Base-by-base conservation (phyloP, 2,113 vertebrate species). In the Pterocles burchelli region DNA sequence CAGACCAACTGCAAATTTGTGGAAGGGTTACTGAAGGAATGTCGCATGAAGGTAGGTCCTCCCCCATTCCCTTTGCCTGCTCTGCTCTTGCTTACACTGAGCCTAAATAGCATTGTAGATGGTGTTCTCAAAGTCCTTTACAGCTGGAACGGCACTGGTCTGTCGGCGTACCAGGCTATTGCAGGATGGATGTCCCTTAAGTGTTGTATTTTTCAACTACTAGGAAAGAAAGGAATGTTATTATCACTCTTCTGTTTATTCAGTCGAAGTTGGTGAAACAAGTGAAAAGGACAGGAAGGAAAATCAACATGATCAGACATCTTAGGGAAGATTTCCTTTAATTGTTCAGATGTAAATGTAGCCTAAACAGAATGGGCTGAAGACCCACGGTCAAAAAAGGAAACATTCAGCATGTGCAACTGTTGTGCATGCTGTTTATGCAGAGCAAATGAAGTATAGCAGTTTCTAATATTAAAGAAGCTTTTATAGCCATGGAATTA, bases 1-100 rank as follows among this genome's bases (percentile, higher is more conserved):
- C 98, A 99, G 89, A 99, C 99, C 89, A 99, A 99, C 97, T 98
- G 98, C 41, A 99, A 99, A 95, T 99, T 99, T 88, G 99, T 99
- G 20, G 98, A 99, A 96, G 99, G 99, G 43, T 96, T 99, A 78
- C 97, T 99, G 90, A 99, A 99, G 86, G 99, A 99, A 98, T 99
- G 99, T 96, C 99, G 99, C 76, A 98, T 99, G 97, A 99, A 99
- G 99, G 99, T 99, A 95, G 36, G 61, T 87, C 29, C 20, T 57
- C 26, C 20, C 13, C 33, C 9, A 41, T 17, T 45, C 41, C 28
- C 5, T 1, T 45, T 11, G 3, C 19, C 11, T 31, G 55, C 86
- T 80, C 20, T 81, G 21, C 13, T 9, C 6, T 67, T 36, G 12
- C 31, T 22, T 74, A 52, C 13, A 20, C 31, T 54, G 62, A 82